A percentile compares a stretch with the other conserved stretches of the same genome.
Conservation (phyloP, 2,113 vertebrate species). For the Chelonoidis abingdonii region DNA sequence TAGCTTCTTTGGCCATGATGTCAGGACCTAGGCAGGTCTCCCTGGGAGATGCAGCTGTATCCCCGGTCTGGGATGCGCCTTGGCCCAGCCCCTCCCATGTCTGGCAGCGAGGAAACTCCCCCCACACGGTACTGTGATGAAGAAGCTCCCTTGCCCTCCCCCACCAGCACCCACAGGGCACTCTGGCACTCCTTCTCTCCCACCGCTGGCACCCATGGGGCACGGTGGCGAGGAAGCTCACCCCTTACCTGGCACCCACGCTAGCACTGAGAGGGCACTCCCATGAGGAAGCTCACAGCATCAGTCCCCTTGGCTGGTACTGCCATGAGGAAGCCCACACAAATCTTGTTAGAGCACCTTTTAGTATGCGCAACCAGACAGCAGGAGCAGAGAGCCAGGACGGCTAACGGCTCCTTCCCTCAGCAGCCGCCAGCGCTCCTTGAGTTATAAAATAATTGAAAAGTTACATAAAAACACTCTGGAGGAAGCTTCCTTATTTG, state of each 20-base stretch:
- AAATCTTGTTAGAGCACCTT: neutral
- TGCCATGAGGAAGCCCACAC: neutral
- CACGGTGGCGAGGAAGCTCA: rapidly evolving
- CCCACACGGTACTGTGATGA: neutral
- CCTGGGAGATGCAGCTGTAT: neutral
- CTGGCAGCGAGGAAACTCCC: neutral
- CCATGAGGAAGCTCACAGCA: neutral
- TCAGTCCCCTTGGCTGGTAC: neutral
- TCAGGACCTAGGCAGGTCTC: neutral
- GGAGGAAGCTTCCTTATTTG: constrained; percentile 53
- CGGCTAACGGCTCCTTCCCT: neutral
- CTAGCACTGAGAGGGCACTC: neutral
- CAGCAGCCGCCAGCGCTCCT: constrained; percentile 31
- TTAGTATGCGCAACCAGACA: rapidly evolving
- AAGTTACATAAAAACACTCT: constrained; percentile 70
- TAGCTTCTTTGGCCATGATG: no score
- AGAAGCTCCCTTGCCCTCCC: neutral
- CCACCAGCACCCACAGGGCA: rapidly evolving
- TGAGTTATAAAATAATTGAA: constrained; percentile 68
- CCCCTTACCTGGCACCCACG: neutral
- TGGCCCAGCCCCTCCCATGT: neutral
- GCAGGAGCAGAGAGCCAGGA: neutral
- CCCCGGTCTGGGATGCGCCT: neutral
- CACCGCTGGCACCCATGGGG: rapidly evolving
- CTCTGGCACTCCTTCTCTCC: neutral